Percentiles rank a stretch among this genome's conserved stretches.
These are phyloP conservation scores for Chironomus riparius DNA, from an alignment of 2,888 invertebrate genomes.

Conservation along the genomic window DNA sequence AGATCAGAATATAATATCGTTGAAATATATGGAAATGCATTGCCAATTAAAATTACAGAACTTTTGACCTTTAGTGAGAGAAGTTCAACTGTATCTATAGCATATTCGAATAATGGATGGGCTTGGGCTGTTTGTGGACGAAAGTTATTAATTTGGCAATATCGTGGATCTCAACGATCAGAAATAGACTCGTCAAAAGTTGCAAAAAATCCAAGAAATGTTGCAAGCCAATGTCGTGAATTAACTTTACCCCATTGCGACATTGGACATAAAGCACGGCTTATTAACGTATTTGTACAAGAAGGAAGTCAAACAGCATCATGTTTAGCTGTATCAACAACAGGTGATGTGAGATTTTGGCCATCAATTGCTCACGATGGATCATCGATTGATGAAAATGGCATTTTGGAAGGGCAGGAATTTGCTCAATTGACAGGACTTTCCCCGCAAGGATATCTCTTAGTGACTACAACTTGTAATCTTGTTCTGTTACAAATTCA, in stretches of 20 bases:
- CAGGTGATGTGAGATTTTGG: conserved; percentile 88
- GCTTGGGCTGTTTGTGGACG: conserved; percentile 72
- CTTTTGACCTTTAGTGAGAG: conserved; percentile 71
- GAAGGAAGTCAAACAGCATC: conserved; percentile 60
- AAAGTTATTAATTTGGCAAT: conserved; percentile 77
- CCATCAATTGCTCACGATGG: conserved; percentile 80
- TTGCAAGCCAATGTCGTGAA: conserved; percentile 64
- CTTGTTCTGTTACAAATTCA: conserved; percentile 62
- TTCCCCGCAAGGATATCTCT: conserved; percentile 64
- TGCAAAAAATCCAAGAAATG: conserved; percentile 40
- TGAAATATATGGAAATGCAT: conserved; percentile 69
- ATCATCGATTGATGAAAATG: conserved; percentile 71
- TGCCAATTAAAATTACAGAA: conserved; percentile 84
- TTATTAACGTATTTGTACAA: conserved; percentile 62
- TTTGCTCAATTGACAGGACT: conserved; percentile 64
- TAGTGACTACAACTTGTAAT: conserved; percentile 87
- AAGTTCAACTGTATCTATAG: conserved; percentile 43
- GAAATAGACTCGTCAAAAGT: conserved; percentile 32
- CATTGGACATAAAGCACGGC: conserved; percentile 78
- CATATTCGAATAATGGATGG: conserved; percentile 47
- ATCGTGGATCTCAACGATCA: conserved; percentile 44
- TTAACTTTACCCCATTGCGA: conserved; percentile 85
- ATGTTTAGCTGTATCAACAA: conserved; percentile 87
- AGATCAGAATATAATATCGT: conserved; percentile 64
- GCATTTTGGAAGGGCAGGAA: conserved; percentile 81